Evolutionary conservation across 2,888 invertebrate species (phyloP), one percentile per base, ranked within the genome.

Genomic region (Athripsodes cinereus): DNA sequence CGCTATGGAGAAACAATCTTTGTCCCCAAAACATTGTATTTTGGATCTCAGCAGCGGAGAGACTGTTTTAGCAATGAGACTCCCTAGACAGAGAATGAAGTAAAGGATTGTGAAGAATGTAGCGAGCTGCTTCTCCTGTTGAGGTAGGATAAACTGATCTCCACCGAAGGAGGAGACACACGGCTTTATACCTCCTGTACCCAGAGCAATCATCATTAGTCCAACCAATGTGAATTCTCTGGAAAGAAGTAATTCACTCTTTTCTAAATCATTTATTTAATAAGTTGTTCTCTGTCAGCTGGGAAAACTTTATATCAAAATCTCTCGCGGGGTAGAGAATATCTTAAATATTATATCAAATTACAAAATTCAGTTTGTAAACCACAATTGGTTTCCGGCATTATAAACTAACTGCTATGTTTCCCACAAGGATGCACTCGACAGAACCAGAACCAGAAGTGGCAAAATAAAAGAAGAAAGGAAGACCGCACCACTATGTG

Each of bases 91-190:
- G 55, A 83, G 72, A 2, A 78, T 74, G 68, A 90, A 88, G 72
- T 92, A 92, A 67, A 90, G 85, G 2, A 90, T 72, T 20, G 88
- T 89, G 70, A 91, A 91, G 73, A 88, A 92, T 22, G 81, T 73
- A 0, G 83, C 80, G 47, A 88, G 74, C 67, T 86, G 82, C 62
- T 78, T 77, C 16, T 83, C 78, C 73, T 89, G 85, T 51, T 81
- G 75, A 0, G 84, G 84, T 46, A 84, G 67, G 16, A 74, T 71
- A 67, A 90, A 88, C 70, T 90, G 91, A 71, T 92, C 91, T 0
- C 90, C 91, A 2, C 90, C 91, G 69, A 91, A 91, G 0, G 91
- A 85, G 0, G 87, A 78, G 1, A 91, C 90, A 69, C 90, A 91
- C 0, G 91, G 90, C 66, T 91, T 92, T 62, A 92, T 91, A 2